Base-by-base conservation (phyloP, 2,888 invertebrate species). In the Agrotis ipsilon region DNA sequence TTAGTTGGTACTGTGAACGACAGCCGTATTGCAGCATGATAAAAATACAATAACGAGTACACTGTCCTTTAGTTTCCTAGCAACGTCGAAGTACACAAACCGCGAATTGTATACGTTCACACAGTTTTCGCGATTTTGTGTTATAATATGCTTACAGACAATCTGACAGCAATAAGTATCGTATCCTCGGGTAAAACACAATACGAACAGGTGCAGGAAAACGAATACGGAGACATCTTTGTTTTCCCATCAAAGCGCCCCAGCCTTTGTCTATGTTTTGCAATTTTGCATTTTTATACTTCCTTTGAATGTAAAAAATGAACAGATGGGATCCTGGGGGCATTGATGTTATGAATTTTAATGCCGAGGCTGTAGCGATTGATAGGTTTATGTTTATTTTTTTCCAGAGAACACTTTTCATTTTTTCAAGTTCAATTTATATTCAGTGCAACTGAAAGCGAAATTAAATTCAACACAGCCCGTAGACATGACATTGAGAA, bases 31-130 rank as follows among this genome's bases (percentile, higher is more conserved):
- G 77, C 81, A 81, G 73, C 59, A 70, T 61, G 72, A 57, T 67
- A 64, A 39, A 75, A 68, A 74, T 71, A 73, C 58, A 65, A 48
- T 43, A 74, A 54, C 13, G 75, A 70, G 84, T 79, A 76, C 81
- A 78, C 59, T 79, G 80, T 84, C 82, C 72, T 78, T 71, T 77
- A 45, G 85, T 85, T 80, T 57, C 85, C 78, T 83, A 86, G 85
- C 84, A 83, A 85, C 85, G 74, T 19, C 54, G 45, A 64, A 60
- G 78, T 77, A 85, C 76, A 85, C 86, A 86, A 77, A 84, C 83
- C 68, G 62, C 66, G 52, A 66, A n/a, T 52, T 68, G 45, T 57
- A 52, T 72, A 70, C 27, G 32, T 54, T 45, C 46, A 57, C 62
- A 75, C 13, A 21, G 16, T 62, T 58, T 57, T 60, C 46, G 69